These are phyloP conservation scores for Seira ritae DNA, from an alignment of 2,888 invertebrate genomes.

Conservation along the genomic window DNA sequence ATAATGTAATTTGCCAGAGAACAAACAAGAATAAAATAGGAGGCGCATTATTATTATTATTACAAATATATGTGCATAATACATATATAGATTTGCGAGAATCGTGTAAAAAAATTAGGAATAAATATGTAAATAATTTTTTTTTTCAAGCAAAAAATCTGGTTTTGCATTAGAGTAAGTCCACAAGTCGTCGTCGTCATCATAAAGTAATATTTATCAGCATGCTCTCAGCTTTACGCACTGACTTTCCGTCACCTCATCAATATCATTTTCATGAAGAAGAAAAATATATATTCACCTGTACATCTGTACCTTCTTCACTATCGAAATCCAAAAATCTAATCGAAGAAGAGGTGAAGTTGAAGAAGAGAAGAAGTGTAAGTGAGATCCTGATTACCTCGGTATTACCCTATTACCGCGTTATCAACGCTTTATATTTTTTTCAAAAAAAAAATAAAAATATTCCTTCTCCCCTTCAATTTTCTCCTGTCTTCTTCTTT, in stretches of 20 bases:
- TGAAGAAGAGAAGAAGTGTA: conserved; percentile 3
- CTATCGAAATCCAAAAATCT: neutral
- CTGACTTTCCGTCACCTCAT: conserved; percentile 43
- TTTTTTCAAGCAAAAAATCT: conserved; percentile 31
- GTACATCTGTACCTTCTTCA: no score
- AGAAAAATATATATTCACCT: neutral
- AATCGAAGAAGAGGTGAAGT: neutral
- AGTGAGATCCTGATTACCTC: neutral
- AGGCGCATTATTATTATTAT: conserved; percentile 20
- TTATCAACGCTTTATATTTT: neutral
- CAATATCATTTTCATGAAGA: conserved; percentile 46
- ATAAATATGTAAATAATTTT: neutral
- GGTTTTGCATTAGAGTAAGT: conserved; percentile 19
- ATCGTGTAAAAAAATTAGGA: neutral
- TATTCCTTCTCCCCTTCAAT: no score
- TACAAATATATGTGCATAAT: no score
- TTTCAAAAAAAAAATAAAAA: no score
- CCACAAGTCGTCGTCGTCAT: conserved; percentile 12
- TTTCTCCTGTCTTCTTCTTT: no score
- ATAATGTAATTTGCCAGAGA: conserved; percentile 60
- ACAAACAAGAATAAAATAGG: conserved; percentile 37
- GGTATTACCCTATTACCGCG: neutral
- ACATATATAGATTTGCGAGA: no score
- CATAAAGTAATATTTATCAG: conserved; percentile 36
- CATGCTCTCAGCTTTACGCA: conserved; percentile 8